Base-by-base conservation (phyloP, 2,113 vertebrate species). In the Edolisoma coerulescens region DNA sequence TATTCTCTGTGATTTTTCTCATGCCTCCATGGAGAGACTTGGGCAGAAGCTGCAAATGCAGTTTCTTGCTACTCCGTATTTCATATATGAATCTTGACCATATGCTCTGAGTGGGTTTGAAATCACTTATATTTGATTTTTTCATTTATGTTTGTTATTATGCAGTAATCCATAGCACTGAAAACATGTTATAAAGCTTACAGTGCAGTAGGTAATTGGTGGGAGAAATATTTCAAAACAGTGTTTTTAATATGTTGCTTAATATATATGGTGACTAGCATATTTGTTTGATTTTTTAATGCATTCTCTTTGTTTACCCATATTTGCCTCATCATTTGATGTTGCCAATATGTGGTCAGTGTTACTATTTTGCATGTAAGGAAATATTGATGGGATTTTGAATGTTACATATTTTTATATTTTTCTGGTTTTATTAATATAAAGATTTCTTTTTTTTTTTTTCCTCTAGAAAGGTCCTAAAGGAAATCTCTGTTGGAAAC, bases 401-500 rank as follows among this genome's bases (percentile, higher is more conserved):
- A 74, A 10, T 7, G 24, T 71, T 76, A 17, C 6, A 26, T 45
- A 13, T 32, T 92, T 37, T 56, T 67, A 9, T 67, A 10, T 68
- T 26, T 89, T 85, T 70, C 21, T 41, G 2, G 5, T 13, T 76
- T 87, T 76, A 75, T 69, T 57, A 49, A 74, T 44, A 68, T 57
- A 53, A 78, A 39, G 23, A 44, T 85, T 89, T 78, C 16, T 88
- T 13, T 71, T 49, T 59, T n/a, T n/a, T n/a, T 83, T 68, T 84
- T 65, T 18, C 76, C 67, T 87, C 56, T 95, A 99, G 99, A 77
- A 99, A 99, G 67, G 98, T 99, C 76, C 91, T 99, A 77, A 99
- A 99, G 91, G 96, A 98, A 97, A 98, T 99, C 63, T 97, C 97
- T 61, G 77, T 99, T 85, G 98, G 98, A 28, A 97, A 97, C 68